A percentile compares a stretch with the other conserved stretches of the same genome.
Evolutionary conservation across 2,888 invertebrate species (phyloP).

Genomic region (Caradrina clavipalpis): DNA sequence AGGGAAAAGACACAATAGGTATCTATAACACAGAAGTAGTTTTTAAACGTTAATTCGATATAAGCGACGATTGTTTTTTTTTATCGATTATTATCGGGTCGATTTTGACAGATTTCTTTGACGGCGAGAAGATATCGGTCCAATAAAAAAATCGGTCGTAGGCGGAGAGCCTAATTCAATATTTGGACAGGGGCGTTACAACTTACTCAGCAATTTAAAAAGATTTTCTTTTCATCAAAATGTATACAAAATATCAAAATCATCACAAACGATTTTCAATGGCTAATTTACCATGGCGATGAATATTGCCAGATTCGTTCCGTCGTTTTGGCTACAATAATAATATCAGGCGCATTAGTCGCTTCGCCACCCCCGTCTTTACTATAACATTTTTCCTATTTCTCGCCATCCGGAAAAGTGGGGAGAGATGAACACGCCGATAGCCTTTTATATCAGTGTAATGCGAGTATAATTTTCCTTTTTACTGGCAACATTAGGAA

Average conservation of each 20-base stretch:
- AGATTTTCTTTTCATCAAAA: not conserved
- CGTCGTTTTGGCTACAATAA: slow-evolving; percentile 81
- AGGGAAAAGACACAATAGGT: not conserved
- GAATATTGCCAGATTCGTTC: slow-evolving; percentile 76
- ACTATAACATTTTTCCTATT: slow-evolving; percentile 70
- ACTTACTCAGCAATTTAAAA: not conserved
- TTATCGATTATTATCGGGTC: too few relatives aligned
- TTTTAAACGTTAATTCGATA: too few relatives aligned
- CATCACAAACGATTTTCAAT: slow-evolving; percentile 48
- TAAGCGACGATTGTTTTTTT: too few relatives aligned
- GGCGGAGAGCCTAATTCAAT: too few relatives aligned
- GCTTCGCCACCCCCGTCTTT: slow-evolving; percentile 78
- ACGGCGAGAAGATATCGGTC: too few relatives aligned
- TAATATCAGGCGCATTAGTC: slow-evolving; percentile 81
- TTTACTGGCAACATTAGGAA: slow-evolving; percentile 67
- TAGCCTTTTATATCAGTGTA: slow-evolving; percentile 80
- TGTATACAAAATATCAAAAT: slow-evolving; percentile 45
- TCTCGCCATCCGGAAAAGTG: slow-evolving; percentile 77
- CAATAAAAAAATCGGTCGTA: too few relatives aligned
- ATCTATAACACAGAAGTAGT: too few relatives aligned
- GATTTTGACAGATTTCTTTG: too few relatives aligned
- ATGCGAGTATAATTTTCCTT: slow-evolving; percentile 78
- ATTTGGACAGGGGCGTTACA: not conserved
- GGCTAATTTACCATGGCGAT: slow-evolving; percentile 70
- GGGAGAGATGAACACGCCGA: slow-evolving; percentile 77